Evolutionary conservation across 2,888 invertebrate species (phyloP).

Genomic region (Netelia fuscicornis): DNA sequence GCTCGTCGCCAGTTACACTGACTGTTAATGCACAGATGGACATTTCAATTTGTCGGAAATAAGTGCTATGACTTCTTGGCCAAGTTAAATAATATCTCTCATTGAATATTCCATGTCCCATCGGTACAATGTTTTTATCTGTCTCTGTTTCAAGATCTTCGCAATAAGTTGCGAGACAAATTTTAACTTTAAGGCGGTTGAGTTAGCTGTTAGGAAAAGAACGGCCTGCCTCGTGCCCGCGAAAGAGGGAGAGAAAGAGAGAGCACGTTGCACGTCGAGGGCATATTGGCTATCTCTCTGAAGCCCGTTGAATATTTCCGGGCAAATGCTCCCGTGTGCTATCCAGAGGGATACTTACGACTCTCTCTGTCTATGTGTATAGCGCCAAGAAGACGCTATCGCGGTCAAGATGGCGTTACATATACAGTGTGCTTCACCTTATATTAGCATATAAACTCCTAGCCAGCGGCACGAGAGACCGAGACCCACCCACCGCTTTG

Average conservation of each 20-base stretch:
- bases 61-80: too few relatives aligned
- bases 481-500: slow-evolving; percentile 78
- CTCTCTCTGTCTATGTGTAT: neutral
- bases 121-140: slow-evolving; percentile 3
- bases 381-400: slow-evolving; percentile 75
- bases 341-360: neutral
- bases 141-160: slow-evolving; percentile 55
- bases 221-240: slow-evolving; percentile 64
- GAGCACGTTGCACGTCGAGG: slow-evolving; percentile 68
- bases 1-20: too few relatives aligned
- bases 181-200: slow-evolving; percentile 34
- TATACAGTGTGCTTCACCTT: slow-evolving; percentile 81
- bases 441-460: slow-evolving; percentile 83
- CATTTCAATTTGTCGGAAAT: too few relatives aligned
- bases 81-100: neutral
- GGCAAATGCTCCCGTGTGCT: slow-evolving; percentile 58
- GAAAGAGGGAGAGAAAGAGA: slow-evolving; percentile 69
- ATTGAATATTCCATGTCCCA: neutral
- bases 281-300: slow-evolving; percentile 80
- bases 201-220: slow-evolving; percentile 44
- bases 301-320: slow-evolving; percentile 77
- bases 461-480: slow-evolving; percentile 78
- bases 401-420: slow-evolving; percentile 79
- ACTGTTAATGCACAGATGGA: too few relatives aligned
- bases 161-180: slow-evolving; percentile 61